Conservation (phyloP, 2,797 vertebrate genomes). For the Eurystomus glaucurus region DNA sequence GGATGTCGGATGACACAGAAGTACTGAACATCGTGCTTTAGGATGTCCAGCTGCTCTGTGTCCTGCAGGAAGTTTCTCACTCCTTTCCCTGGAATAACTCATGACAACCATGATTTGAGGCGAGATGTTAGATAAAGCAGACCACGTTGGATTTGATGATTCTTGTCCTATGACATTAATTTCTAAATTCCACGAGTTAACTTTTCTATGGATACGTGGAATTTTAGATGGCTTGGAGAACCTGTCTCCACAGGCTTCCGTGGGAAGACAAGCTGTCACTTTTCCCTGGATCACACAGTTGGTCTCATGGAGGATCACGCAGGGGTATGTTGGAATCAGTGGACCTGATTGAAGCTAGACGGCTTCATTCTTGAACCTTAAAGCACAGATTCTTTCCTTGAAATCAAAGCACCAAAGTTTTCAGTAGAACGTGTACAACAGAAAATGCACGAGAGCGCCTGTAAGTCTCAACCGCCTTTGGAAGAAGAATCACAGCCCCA, state of each 20-base stretch:
- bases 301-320: neutral
- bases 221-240: neutral
- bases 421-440: neutral
- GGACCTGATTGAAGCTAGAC: neutral
- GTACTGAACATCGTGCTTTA: rapidly evolving
- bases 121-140: neutral
- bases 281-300: neutral
- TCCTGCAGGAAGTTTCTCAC: neutral
- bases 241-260: neutral
- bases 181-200: neutral
- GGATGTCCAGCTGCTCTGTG: neutral
- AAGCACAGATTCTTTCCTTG: neutral
- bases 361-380: neutral
- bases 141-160: neutral
- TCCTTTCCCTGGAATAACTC: neutral
- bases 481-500: neutral
- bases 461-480: neutral
- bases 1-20: neutral
- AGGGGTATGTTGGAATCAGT: neutral
- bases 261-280: neutral
- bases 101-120: neutral
- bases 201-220: neutral
- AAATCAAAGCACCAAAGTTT: neutral
- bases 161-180: neutral
- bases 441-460: neutral